phyloP scores from a whole-genome alignment of 1,140 invertebrate genomes.

The Phenacoccus solenopsis region DNA sequence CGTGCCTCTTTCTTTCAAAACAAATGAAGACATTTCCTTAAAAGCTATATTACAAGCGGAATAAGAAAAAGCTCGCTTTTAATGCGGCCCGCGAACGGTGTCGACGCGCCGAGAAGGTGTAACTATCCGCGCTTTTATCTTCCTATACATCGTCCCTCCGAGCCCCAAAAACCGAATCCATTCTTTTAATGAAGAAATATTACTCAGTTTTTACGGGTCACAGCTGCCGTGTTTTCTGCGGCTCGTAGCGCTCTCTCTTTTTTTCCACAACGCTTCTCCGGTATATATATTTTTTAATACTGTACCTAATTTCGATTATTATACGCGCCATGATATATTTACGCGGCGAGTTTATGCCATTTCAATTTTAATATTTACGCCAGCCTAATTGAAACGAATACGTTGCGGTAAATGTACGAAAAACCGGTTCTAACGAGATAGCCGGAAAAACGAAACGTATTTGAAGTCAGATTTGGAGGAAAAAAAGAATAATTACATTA shows the following conservation, averaged over 20 bases:
- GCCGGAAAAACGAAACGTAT: no score
- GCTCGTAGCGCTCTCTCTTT: background rate
- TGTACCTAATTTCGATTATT: background rate
- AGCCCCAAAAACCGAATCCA: slow-evolving; percentile 4
- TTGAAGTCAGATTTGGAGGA: no score
- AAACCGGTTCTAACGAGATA: no score
- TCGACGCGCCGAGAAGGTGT: slow-evolving; percentile 5
- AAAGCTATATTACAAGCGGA: slow-evolving; percentile 15
- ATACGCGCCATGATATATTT: background rate
- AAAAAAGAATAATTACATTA: no score
- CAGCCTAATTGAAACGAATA: no score
- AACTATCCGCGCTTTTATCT: slow-evolving; percentile 10
- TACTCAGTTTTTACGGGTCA: slow-evolving; percentile 11
- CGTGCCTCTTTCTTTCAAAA: slow-evolving; percentile 5
- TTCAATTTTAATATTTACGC: no score
- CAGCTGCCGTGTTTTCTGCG: background rate
- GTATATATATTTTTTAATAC: background rate
- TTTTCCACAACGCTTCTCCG: background rate
- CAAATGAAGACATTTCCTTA: slow-evolving; percentile 18
- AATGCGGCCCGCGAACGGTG: no score
- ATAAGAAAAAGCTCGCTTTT: slow-evolving; percentile 7
- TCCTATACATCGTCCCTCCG: background rate
- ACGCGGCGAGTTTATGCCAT: background rate
- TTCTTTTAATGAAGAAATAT: slow-evolving; percentile 14
- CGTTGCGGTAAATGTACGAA: no score